Percentiles rank a stretch among this genome's conserved stretches.
Evolutionary conservation across 2,797 vertebrate genomes (phyloP).

Genomic region (Pipistrellus pipistrellus): DNA sequence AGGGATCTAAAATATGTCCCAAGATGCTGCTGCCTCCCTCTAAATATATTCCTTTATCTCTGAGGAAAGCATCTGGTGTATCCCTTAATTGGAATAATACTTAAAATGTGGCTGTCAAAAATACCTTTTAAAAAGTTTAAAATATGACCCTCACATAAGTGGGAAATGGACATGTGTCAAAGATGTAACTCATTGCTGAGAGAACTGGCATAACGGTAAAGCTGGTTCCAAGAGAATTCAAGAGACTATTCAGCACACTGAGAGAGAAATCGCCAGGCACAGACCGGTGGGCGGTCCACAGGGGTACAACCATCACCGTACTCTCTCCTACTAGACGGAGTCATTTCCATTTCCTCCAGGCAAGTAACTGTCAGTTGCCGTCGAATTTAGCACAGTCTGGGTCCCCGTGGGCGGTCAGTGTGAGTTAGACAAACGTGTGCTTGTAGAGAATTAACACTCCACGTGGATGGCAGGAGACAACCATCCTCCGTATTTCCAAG

Average conservation of each 20-base stretch:
- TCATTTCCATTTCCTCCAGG: conserved; percentile 50
- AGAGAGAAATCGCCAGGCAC: neutral
- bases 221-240: neutral
- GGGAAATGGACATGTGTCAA: neutral
- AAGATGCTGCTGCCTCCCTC: neutral
- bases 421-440: neutral
- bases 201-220: neutral
- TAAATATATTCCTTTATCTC: conserved; percentile 42
- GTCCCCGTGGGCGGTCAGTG: neutral
- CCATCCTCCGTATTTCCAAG: neutral
- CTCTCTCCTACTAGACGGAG: neutral
- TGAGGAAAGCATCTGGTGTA: neutral
- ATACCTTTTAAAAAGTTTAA: conserved; percentile 3
- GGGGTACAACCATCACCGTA: neutral
- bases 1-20: neutral
- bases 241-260: neutral
- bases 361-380: neutral
- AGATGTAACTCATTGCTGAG: conserved; percentile 12
- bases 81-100: conserved; percentile 41
- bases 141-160: neutral
- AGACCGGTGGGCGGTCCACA: neutral
- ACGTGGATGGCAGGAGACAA: neutral
- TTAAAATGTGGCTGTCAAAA: conserved; percentile 40
- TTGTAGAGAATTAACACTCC: neutral
- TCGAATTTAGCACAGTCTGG: conserved; percentile 23